A percentile compares a stretch with the other conserved stretches of the same genome.
phyloP scores from a whole-genome alignment of 2,888 invertebrate species.

The Tricholauxania praeusta region DNA sequence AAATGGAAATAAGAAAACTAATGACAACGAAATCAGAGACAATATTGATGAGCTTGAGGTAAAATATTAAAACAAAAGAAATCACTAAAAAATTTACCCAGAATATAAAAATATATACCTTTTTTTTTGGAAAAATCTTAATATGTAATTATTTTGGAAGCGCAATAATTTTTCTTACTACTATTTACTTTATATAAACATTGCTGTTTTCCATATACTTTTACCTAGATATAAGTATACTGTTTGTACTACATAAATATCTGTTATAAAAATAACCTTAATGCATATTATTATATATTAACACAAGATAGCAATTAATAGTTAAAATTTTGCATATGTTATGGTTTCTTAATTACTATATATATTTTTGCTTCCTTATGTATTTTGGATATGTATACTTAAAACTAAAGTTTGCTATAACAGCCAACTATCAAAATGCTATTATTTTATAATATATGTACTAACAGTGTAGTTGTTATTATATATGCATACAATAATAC shows the following conservation, averaged over 20 bases:
- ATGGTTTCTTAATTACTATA: too few relatives aligned
- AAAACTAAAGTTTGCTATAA: background rate
- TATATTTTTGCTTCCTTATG: too few relatives aligned
- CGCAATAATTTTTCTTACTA: constrained; percentile 24
- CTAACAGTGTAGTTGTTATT: constrained; percentile 25
- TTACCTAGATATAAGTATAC: constrained; percentile 1
- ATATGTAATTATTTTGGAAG: constrained; percentile 13
- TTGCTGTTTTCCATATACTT: background rate
- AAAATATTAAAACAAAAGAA: constrained; percentile 55
- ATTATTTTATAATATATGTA: background rate
- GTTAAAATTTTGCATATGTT: too few relatives aligned
- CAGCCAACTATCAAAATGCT: too few relatives aligned
- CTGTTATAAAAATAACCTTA: constrained; percentile 3
- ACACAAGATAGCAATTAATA: too few relatives aligned
- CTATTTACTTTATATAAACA: constrained; percentile 16
- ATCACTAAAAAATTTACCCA: background rate
- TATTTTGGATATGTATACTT: background rate
- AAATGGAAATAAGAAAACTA: constrained; percentile 53
- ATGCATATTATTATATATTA: too few relatives aligned
- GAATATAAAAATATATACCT: background rate
- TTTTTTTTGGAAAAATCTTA: constrained; percentile 32
- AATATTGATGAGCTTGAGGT: constrained; percentile 65
- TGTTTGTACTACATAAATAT: background rate
- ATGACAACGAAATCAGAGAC: constrained; percentile 62
- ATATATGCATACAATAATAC: background rate